Conservation (phyloP, 2,888 invertebrate genomes). For the Pycnomerus fuliginosus region DNA sequence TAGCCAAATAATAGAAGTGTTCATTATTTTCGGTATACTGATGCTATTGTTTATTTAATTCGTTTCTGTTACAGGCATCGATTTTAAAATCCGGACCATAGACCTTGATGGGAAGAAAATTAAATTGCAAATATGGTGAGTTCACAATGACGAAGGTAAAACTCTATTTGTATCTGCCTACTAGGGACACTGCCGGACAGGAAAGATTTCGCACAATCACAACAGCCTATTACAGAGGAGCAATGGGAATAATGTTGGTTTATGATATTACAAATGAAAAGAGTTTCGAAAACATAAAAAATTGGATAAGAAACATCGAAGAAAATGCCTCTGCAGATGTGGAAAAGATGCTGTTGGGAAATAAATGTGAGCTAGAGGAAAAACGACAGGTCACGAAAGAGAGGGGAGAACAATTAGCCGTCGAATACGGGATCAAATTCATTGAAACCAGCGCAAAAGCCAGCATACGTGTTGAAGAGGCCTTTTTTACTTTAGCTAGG, state of each 20-base stretch:
- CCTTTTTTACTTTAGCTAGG: constrained; percentile 95
- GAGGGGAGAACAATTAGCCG: constrained; percentile 93
- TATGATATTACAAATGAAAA: constrained; percentile 99
- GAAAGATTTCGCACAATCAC: constrained; percentile 99
- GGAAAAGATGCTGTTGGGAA: constrained; percentile 98
- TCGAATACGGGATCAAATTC: constrained; percentile 98
- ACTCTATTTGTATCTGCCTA: constrained; percentile 17
- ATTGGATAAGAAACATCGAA: constrained; percentile 99
- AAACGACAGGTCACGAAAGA: constrained; percentile 95
- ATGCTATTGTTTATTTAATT: neutral
- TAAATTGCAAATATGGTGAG: constrained; percentile 98
- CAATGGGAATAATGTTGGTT: constrained; percentile 99
- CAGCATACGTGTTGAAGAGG: constrained; percentile 96
- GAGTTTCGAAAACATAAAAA: constrained; percentile 98
- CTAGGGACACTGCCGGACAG: constrained; percentile 98
- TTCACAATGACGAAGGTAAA: no score
- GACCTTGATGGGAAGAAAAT: constrained; percentile 98
- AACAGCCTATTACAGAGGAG: constrained; percentile 99
- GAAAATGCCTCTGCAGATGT: constrained; percentile 99
- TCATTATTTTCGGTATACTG: constrained; percentile 3
- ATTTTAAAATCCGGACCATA: constrained; percentile 98
- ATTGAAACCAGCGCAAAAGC: constrained; percentile 99
- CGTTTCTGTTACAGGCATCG: constrained; percentile 76
- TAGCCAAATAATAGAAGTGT: no score
- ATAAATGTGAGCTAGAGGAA: constrained; percentile 97